A percentile compares a stretch with the other conserved stretches of the same genome.
phyloP scores from a whole-genome alignment of 2,888 invertebrate species.

The Xylota segnis region DNA sequence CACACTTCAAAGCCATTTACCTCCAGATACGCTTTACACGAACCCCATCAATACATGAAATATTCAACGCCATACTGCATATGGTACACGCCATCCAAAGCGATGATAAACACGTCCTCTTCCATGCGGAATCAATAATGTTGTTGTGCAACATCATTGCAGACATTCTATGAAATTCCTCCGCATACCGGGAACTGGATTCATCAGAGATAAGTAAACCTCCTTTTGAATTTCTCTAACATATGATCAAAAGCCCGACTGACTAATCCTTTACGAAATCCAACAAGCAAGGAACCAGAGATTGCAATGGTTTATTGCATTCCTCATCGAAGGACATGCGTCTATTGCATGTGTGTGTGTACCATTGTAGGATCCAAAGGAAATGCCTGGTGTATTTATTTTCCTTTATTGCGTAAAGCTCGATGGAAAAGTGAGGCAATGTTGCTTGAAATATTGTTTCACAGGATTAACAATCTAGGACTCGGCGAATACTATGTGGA shows the following conservation, averaged over 20 bases:
- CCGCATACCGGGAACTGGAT: conserved; percentile 8
- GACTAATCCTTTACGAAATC: conserved; percentile 3
- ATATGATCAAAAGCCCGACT: conserved; percentile 8
- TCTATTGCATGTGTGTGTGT: background rate
- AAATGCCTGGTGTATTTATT: conserved; percentile 3
- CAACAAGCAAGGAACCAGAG: background rate
- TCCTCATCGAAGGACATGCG: conserved; percentile 34
- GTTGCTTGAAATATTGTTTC: conserved; percentile 30
- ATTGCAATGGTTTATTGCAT: conserved; percentile 51
- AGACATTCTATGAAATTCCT: conserved; percentile 40
- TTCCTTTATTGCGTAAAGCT: conserved; percentile 8
- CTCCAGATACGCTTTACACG: background rate
- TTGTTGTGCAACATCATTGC: conserved; percentile 40
- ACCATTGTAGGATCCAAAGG: background rate
- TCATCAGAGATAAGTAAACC: background rate
- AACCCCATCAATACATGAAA: background rate
- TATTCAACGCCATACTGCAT: background rate
- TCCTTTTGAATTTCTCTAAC: background rate
- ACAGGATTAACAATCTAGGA: conserved; percentile 17
- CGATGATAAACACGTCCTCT: conserved; percentile 44
- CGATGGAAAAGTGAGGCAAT: conserved; percentile 19
- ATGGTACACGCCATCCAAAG: background rate
- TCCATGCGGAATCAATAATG: conserved; percentile 41
- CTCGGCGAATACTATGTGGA: background rate
- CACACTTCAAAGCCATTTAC: background rate